Conservation (phyloP, 2,888 invertebrate species). For the Sarcophaga carnaria region DNA sequence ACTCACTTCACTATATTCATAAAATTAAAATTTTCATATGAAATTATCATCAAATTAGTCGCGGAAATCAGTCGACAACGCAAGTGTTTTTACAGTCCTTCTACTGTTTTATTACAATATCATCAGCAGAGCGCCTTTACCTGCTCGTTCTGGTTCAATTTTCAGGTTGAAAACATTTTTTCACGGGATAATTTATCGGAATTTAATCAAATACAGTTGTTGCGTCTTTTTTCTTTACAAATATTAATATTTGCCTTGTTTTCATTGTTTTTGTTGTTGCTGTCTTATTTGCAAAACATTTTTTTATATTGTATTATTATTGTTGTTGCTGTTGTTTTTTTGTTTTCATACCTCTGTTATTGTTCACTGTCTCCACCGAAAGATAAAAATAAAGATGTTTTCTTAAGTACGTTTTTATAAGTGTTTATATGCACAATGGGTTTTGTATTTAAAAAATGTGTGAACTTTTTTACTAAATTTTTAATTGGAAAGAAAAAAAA, state of each 20-base stretch:
- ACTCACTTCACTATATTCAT: too few relatives aligned
- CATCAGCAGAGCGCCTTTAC: too few relatives aligned
- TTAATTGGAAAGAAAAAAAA: too few relatives aligned
- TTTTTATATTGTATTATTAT: not conserved
- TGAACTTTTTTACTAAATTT: too few relatives aligned
- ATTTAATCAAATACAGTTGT: constrained; percentile 42
- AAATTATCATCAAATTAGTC: too few relatives aligned
- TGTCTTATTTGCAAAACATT: constrained; percentile 34
- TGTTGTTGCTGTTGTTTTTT: not conserved
- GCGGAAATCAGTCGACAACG: too few relatives aligned
- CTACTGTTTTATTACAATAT: too few relatives aligned
- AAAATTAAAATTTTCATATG: too few relatives aligned
- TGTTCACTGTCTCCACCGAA: not conserved
- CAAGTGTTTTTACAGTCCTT: too few relatives aligned
- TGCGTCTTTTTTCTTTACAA: constrained; percentile 12
- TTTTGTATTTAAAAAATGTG: not conserved
- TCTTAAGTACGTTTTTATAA: not conserved
- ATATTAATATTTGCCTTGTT: constrained; percentile 43
- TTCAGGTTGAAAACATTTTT: not conserved
- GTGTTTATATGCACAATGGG: not conserved
- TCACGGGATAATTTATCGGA: not conserved
- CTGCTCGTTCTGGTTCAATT: too few relatives aligned
- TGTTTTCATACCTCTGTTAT: not conserved
- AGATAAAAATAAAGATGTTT: constrained; percentile 5
- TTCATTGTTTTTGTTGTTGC: not conserved